Evolutionary conservation across 2,888 invertebrate genomes (phyloP), one percentile per base, ranked within the genome.

Genomic region (Rhodophaea formosa): DNA sequence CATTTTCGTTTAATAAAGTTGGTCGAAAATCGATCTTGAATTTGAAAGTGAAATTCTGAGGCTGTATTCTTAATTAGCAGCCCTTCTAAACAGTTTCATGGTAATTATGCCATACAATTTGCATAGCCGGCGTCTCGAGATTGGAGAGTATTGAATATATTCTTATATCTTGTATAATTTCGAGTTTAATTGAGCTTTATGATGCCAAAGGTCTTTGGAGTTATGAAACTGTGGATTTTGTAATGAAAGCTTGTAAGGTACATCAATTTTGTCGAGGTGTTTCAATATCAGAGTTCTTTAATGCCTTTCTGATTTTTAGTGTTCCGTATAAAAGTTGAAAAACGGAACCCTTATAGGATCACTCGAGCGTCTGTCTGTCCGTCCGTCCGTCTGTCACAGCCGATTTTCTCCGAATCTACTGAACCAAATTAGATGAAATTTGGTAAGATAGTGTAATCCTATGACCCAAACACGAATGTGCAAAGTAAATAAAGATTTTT

Each of bases 41-140:
- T 86, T 85, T 86, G 85, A 79, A 84, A 85, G 82, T 82, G 72
- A 80, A 86, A 85, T 86, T 77, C 70, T 62, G 70, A 65, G 73
- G 77, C 77, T 74, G 73, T 73, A 79, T 80, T 77, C 81, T 79
- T 84, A 84, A 87, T 86, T 83, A 81, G 74, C 67, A 69, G 77
- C 79, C 79, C 79, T 76, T 77, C 77, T 76, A 80, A 82, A 80
- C 84, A 79, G 77, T 80, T 75, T 68, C 70, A 73, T 72, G 75
- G 80, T 80, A 78, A 86, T 84, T 82, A 75, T 74, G 72, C 78
- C 69, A 69, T 71, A 65, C 60, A 73, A 85, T 86, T 86, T 85
- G 80, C 85, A 85, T 85, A 75, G 35, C 35, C 35, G 35, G 51
- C 51, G 51, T 35, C 32, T 35, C 8, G 35, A 51, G 51, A 51